phyloP scores from a whole-genome alignment of 2,888 invertebrate species.

The Dryadula phaetusa region DNA sequence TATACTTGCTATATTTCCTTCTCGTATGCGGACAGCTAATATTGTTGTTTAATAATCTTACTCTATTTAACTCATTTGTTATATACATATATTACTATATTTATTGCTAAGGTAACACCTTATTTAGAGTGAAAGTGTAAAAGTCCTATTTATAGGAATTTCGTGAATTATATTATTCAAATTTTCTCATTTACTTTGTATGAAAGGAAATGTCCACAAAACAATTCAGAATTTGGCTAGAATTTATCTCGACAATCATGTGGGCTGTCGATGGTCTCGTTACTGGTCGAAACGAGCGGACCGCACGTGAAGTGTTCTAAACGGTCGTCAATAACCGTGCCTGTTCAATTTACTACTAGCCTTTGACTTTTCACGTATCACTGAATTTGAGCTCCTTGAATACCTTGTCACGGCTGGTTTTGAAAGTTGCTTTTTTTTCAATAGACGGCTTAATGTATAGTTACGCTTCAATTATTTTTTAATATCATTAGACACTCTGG shows the following conservation, averaged over 20 bases:
- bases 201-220: slow-evolving; percentile 9
- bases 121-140: too few species aligned
- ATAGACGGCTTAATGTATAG: neutral
- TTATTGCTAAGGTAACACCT: too few species aligned
- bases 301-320: slow-evolving; percentile 41
- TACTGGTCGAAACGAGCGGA: slow-evolving; percentile 37
- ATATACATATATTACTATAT: too few species aligned
- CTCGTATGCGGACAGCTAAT: slow-evolving; percentile 4
- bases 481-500: neutral
- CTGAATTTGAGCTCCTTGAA: slow-evolving; percentile 8
- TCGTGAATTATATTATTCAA: neutral
- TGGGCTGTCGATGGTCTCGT: slow-evolving; percentile 43
- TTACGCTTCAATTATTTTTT: neutral
- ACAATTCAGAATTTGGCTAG: slow-evolving; percentile 24
- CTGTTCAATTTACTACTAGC: slow-evolving; percentile 35
- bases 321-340: slow-evolving; percentile 42
- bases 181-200: neutral
- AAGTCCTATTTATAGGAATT: too few species aligned
- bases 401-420: neutral
- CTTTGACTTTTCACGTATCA: slow-evolving; percentile 31
- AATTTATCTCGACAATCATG: slow-evolving; percentile 35
- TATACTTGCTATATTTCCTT: slow-evolving; percentile 15
- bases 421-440: neutral
- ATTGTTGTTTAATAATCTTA: slow-evolving; percentile 7
- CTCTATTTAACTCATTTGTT: neutral